These are phyloP conservation scores for Sciaenops ocellatus DNA, from an alignment of 2,797 vertebrate genomes.

Conservation along the genomic window DNA sequence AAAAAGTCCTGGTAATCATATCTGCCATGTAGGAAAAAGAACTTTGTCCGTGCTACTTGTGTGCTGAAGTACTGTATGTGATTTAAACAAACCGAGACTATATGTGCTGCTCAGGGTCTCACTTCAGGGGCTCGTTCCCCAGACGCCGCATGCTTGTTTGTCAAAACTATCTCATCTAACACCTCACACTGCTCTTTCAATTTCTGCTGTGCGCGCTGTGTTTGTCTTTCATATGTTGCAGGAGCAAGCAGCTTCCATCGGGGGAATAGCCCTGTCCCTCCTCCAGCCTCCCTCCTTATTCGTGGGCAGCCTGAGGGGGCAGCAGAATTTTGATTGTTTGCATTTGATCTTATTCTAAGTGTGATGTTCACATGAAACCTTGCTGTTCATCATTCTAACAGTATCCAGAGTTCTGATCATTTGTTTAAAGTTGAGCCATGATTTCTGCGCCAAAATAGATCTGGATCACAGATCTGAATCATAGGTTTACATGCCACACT, in stretches of 20 bases:
- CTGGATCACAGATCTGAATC: too few relatives aligned
- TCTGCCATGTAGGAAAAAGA: slow-evolving; percentile 2
- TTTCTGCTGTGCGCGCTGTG: slow-evolving; percentile 54
- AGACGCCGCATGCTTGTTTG: slow-evolving; percentile 55
- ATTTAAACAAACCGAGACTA: slow-evolving; percentile 42
- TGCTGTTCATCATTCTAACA: too few relatives aligned
- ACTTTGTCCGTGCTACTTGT: slow-evolving; percentile 16
- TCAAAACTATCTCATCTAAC: slow-evolving; percentile 66
- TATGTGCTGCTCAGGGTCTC: slow-evolving; percentile 35
- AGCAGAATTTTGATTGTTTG: slow-evolving; percentile 24
- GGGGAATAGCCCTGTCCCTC: slow-evolving; percentile 40
- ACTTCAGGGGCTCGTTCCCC: slow-evolving; percentile 49
- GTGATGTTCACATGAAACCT: too few relatives aligned
- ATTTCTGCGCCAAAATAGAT: too few relatives aligned
- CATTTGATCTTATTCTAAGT: not conserved
- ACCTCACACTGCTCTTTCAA: slow-evolving; percentile 60
- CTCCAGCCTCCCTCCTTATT: slow-evolving; percentile 19
- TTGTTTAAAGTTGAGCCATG: too few relatives aligned
- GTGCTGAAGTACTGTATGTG: slow-evolving; percentile 33
- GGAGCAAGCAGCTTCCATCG: slow-evolving; percentile 50
- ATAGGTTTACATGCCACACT: too few relatives aligned
- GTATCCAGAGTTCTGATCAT: too few relatives aligned
- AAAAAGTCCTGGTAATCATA: not conserved
- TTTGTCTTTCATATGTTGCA: slow-evolving; percentile 69
- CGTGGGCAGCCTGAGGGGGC: slow-evolving; percentile 9